Conservation (phyloP, 2,888 invertebrate species). For the Rhagonycha lutea region DNA sequence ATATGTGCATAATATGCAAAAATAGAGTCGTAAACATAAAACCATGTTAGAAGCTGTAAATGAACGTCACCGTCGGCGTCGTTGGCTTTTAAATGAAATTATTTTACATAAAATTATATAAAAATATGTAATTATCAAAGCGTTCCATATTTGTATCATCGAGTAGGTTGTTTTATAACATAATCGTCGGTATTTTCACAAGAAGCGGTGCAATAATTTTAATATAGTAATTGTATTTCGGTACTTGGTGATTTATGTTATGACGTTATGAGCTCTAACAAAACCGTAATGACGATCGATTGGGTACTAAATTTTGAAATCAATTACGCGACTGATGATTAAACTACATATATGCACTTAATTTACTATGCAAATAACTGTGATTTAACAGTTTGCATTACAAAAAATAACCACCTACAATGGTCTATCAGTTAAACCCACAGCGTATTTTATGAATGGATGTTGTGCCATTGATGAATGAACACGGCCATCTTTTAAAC, state of each 20-base stretch:
- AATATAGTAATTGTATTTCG: neutral
- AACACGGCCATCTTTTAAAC: neutral
- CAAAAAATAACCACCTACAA: neutral
- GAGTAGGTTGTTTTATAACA: neutral
- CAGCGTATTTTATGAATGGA: constrained; percentile 2
- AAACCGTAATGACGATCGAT: neutral
- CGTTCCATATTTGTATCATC: neutral
- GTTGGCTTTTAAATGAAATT: neutral
- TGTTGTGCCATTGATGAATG: neutral
- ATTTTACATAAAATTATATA: no score
- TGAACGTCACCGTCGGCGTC: neutral
- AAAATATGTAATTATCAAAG: neutral
- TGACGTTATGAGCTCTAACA: neutral
- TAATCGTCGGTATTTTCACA: no score
- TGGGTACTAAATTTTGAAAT: neutral
- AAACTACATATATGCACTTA: neutral
- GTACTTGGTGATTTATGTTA: neutral
- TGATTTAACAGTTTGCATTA: neutral
- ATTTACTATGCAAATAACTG: neutral
- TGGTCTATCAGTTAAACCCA: neutral
- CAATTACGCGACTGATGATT: neutral
- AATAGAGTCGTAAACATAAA: neutral
- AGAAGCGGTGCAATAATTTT: neutral
- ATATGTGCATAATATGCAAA: neutral
- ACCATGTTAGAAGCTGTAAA: neutral